Conservation (phyloP, 2,888 invertebrate species). For the Hartigia nigra region DNA sequence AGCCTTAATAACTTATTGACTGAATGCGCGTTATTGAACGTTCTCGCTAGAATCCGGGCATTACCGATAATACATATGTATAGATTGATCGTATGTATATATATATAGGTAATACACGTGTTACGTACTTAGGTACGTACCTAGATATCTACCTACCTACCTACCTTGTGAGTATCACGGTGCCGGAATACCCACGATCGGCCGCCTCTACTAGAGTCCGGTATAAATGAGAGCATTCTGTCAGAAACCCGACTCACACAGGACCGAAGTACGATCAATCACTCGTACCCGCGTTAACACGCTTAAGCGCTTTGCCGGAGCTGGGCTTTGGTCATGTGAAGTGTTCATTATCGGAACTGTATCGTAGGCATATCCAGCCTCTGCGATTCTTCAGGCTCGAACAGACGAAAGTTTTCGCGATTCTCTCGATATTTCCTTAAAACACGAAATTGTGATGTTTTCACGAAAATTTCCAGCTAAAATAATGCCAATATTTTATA, state of each 20-base stretch:
- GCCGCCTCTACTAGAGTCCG: background rate
- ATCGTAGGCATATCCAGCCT: constrained; percentile 33
- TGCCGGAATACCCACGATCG: background rate
- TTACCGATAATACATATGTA: constrained; percentile 46
- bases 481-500: background rate
- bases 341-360: constrained; percentile 43
- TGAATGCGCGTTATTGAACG: constrained; percentile 57
- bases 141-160: background rate
- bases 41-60: constrained; percentile 56
- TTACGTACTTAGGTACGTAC: background rate
- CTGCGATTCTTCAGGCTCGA: background rate
- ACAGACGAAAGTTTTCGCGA: constrained; percentile 11
- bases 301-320: constrained; percentile 47
- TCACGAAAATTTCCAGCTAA: constrained; percentile 9
- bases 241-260: constrained; percentile 36
- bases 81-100: background rate
- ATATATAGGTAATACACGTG: background rate
- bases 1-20: constrained; percentile 61
- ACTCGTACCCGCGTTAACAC: constrained; percentile 44
- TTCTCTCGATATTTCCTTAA: constrained; percentile 20
- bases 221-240: constrained; percentile 51
- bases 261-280: constrained; percentile 53
- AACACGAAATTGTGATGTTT: constrained; percentile 16
- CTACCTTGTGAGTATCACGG: background rate
- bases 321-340: constrained; percentile 31